Evolutionary conservation across 2,888 invertebrate genomes (phyloP), one percentile per base, ranked within the genome.

Genomic region (Spisula solida): DNA sequence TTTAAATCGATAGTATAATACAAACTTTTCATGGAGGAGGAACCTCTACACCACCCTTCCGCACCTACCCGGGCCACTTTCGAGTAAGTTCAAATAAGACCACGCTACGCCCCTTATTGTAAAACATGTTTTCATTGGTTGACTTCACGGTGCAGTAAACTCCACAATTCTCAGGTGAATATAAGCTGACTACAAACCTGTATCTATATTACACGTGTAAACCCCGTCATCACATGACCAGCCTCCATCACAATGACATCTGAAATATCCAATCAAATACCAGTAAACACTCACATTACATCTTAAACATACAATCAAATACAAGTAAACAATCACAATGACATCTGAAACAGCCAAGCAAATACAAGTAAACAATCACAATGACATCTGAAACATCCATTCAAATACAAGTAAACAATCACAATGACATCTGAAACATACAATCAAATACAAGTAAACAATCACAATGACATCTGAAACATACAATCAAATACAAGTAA

Each of bases 201-300:
- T 80, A 82, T 88, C 85, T 20, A 75, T 47, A 20, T 91, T 87
- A 81, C 93, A 93, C 10, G 91, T 91, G 81, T 93, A 92, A 0
- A 90, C 84, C 8, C 92, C 92, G 25, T 93, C 90, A 1, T 91
- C 92, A 82, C 93, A 93, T 10, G 81, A 80, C 95, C 95, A 95
- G 16, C 94, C 93, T 4, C 95, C 95, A 81, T 95, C 94, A 92
- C 95, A 95, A 81, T 94, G 92, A 87, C 95, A 95, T 12, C 89
- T 89, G 83, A 93, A 95, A 60, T 85, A 70, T 18, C 14, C n/a
- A 75, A 75, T 75, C 16, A 16, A 31, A 31, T 75, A 34, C 8
- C 6, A 31, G 16, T 18, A n/a, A n/a, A n/a, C n/a, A n/a, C n/a
- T n/a, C n/a, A n/a, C n/a, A n/a, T 94, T 92, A 87, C 95, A 95